phyloP scores from a whole-genome alignment of 2,888 invertebrate species.

The Pseudococcus viburni region DNA sequence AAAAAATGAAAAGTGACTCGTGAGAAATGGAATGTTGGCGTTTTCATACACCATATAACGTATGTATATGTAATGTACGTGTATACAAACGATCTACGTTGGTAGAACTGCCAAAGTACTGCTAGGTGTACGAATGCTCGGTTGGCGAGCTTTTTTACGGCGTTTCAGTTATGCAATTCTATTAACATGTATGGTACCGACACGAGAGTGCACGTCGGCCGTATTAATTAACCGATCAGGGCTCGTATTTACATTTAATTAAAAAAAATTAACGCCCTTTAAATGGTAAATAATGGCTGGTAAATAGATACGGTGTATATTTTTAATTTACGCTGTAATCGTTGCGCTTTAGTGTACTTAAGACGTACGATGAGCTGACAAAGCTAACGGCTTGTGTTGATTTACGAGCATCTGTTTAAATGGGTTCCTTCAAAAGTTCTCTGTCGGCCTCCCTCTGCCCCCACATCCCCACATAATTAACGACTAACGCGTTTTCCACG shows the following conservation, averaged over 20 bases:
- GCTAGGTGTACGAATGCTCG: neutral
- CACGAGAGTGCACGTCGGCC: neutral
- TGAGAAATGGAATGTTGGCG: slow-evolving; percentile 32
- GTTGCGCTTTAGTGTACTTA: slow-evolving; percentile 42
- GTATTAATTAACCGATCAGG: slow-evolving; percentile 46
- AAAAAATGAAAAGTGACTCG: slow-evolving; percentile 42
- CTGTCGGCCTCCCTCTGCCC: neutral
- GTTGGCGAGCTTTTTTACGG: neutral
- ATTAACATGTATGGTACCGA: slow-evolving; percentile 32
- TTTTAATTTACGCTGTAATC: slow-evolving; percentile 49
- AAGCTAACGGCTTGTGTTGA: slow-evolving; percentile 41
- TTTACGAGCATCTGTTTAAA: slow-evolving; percentile 50
- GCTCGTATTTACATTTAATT: slow-evolving; percentile 39
- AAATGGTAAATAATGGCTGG: slow-evolving; percentile 42
- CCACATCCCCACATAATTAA: slow-evolving; percentile 11
- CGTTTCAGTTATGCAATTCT: slow-evolving; percentile 45
- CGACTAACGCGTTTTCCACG: slow-evolving; percentile 34
- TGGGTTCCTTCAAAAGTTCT: slow-evolving; percentile 4
- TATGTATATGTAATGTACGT: neutral
- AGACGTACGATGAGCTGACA: slow-evolving; percentile 46
- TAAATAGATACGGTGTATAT: slow-evolving; percentile 50
- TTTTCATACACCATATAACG: slow-evolving; percentile 22
- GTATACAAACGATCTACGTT: neutral
- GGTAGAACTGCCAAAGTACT: neutral
- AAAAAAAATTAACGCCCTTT: slow-evolving; percentile 19